Evolutionary conservation across 2,797 vertebrate species (phyloP).

Genomic region (Rhadinocentrus ornatus): DNA sequence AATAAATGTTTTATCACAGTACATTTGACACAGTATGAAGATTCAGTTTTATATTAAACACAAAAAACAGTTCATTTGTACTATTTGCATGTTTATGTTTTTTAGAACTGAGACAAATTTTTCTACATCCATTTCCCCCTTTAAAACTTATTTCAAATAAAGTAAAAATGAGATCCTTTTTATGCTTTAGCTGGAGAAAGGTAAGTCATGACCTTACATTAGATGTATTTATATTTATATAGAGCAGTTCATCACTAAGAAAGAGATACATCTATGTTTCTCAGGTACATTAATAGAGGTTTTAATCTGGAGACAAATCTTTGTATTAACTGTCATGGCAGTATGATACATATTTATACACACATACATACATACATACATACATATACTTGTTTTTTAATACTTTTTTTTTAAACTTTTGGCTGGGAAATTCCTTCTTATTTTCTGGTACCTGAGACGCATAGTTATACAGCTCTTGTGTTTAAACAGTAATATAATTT

Average conservation of each 20-base stretch:
- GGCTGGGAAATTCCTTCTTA: slow-evolving; percentile 19
- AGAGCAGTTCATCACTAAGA: slow-evolving; percentile 66
- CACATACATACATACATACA: no score
- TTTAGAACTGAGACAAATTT: slow-evolving; percentile 92
- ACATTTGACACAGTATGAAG: slow-evolving; percentile 97
- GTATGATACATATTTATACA: neutral
- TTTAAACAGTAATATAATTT: slow-evolving; percentile 62
- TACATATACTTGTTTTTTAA: no score
- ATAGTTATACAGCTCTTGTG: slow-evolving; percentile 77
- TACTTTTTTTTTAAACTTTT: neutral
- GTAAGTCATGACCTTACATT: slow-evolving; percentile 98
- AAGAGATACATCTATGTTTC: slow-evolving; percentile 87
- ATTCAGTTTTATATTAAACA: slow-evolving; percentile 90
- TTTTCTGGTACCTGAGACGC: slow-evolving; percentile 93
- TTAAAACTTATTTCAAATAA: slow-evolving; percentile 88
- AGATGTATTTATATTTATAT: slow-evolving; percentile 85
- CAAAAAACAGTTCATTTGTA: slow-evolving; percentile 89
- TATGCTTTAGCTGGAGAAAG: slow-evolving; percentile 95
- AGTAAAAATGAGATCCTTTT: slow-evolving; percentile 91
- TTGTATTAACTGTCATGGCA: neutral
- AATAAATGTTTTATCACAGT: slow-evolving; percentile 10
- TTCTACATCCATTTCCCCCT: slow-evolving; percentile 90
- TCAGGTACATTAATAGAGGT: slow-evolving; percentile 85
- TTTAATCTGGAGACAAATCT: slow-evolving; percentile 6
- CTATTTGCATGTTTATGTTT: slow-evolving; percentile 96